Conservation (phyloP, 2,888 invertebrate genomes). For the Ophonus ardosiacus region DNA sequence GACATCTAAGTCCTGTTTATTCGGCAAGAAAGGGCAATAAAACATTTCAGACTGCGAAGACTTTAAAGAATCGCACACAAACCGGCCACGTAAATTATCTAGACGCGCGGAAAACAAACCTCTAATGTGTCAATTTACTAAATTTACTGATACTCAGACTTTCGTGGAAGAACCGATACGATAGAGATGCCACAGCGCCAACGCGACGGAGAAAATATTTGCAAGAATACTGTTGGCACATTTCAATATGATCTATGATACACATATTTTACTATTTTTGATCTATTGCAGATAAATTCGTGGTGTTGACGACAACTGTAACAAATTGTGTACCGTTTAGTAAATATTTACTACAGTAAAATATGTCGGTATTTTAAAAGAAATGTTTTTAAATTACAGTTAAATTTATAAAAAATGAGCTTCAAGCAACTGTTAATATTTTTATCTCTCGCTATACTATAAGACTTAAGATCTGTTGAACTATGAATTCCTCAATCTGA, state of each 20-base stretch:
- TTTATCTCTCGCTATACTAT: too few species aligned
- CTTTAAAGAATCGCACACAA: slow-evolving; percentile 45
- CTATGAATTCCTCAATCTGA: too few species aligned
- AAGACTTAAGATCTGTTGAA: too few species aligned
- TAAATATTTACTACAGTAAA: too few species aligned
- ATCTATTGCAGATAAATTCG: too few species aligned
- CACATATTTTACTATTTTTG: too few species aligned
- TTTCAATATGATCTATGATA: not conserved
- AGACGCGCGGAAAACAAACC: slow-evolving; percentile 36
- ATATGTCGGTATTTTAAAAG: too few species aligned
- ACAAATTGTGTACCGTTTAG: too few species aligned
- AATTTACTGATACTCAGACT: slow-evolving; percentile 44
- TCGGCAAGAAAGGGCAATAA: slow-evolving; percentile 70
- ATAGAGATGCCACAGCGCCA: not conserved
- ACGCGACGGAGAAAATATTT: not conserved
- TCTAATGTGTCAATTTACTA: slow-evolving; percentile 58
- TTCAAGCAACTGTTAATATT: too few species aligned
- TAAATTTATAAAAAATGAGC: too few species aligned
- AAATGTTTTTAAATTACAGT: too few species aligned
- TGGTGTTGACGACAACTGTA: too few species aligned
- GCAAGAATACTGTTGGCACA: not conserved
- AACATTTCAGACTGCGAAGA: slow-evolving; percentile 67
- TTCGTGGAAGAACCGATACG: not conserved
- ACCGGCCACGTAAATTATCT: slow-evolving; percentile 51
- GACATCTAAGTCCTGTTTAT: slow-evolving; percentile 70